These are phyloP conservation scores for Silurus lanzhouensis DNA, from an alignment of 2,797 vertebrate species.

Conservation along the genomic window DNA sequence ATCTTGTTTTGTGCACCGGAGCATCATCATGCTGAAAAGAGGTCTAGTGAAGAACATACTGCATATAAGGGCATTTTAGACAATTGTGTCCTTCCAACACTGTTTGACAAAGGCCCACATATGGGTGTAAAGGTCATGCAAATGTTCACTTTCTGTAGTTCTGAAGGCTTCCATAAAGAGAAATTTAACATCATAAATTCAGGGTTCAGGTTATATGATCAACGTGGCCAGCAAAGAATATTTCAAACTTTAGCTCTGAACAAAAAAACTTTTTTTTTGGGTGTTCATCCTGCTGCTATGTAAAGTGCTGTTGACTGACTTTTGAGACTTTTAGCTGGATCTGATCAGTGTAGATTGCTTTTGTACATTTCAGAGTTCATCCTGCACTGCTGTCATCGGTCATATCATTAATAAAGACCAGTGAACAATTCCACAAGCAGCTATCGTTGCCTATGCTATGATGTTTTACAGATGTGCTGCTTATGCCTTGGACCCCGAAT, in stretches of 20 bases:
- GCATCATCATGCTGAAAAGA: background rate
- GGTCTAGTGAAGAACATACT: background rate
- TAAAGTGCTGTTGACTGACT: conserved; percentile 23
- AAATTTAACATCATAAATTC: background rate
- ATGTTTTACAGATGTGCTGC: conserved; percentile 36
- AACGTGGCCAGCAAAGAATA: background rate
- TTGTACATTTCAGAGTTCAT: conserved; percentile 14
- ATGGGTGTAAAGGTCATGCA: conserved; percentile 1
- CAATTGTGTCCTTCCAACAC: background rate
- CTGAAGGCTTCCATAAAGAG: background rate
- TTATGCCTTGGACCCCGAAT: conserved; percentile 16
- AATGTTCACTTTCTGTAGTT: background rate
- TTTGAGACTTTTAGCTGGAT: conserved; percentile 9
- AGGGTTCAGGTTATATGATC: background rate
- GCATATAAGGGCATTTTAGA: background rate
- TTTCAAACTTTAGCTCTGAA: background rate
- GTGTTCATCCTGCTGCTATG: conserved; percentile 2
- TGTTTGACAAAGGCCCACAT: background rate
- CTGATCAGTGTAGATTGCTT: conserved; percentile 17
- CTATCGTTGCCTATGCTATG: conserved; percentile 6
- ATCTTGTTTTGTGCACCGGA: background rate
- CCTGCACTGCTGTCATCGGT: conserved; percentile 16
- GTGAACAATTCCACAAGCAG: conserved; percentile 19
- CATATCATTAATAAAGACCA: conserved; percentile 20
- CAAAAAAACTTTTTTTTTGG: background rate